Base-by-base conservation (phyloP, 2,888 invertebrate species). In the Capitulum mitella region DNA sequence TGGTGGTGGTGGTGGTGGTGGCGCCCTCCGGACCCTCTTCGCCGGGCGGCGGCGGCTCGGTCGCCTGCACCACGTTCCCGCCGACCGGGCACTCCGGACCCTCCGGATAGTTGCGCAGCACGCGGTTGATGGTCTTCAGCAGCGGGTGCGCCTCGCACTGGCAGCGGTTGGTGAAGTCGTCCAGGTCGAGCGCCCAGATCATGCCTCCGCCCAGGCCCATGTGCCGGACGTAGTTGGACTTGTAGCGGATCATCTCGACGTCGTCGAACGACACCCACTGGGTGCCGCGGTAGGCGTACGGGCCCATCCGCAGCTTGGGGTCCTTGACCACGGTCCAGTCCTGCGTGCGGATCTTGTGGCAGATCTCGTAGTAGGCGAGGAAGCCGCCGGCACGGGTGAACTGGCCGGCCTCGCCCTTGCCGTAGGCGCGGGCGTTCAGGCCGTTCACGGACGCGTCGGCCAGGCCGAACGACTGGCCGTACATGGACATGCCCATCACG, bases 261-360 rank as follows among this genome's bases (percentile, higher is more conserved):
- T 96, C 95, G 84, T 97, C 96, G 83, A 90, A 97, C 3, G 94
- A 92, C 34, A 95, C 94, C 96, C 96, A 97, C 84, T 96, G 95
- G 83, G 92, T 92, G 76, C 91, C 94, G 83, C 93, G 92, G 84
- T 91, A 92, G 0, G 95, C 93, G 83, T 92, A 95, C 0, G 96
- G 96, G 8, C 85, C 85, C 81, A 86, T 83, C 16, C 82, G 78
- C 19, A 79, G 79, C 74, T 83, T 81, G 64, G 85, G 83, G 46
- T 84, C 83, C 78, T 85, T 83, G 81, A 85, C 85, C 61, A 84
- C 83, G 26, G 84, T 80, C 79, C 83, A 82, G 1, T 83, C 84
- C 40, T 78, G 64, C 8, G 48, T 32, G 10, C 77, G 78, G 34
- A 79, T 34, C 54, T 77, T 75, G 40, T 76, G 22, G 76, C 79